Conservation (phyloP, 2,113 vertebrate genomes). For the Dicerorhinus sumatrensis region DNA sequence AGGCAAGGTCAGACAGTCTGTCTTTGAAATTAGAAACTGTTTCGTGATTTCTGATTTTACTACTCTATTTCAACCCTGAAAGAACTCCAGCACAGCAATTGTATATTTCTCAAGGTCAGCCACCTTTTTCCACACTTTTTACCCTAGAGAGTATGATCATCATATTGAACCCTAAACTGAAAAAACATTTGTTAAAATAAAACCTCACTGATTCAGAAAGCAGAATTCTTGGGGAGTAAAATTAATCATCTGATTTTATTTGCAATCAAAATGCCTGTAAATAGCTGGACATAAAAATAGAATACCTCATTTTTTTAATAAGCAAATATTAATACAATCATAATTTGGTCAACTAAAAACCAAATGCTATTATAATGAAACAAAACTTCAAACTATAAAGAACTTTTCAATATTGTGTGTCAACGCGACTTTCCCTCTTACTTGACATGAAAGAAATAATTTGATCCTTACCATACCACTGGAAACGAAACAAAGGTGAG, state of each 20-base stretch:
- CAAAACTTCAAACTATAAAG: neutral
- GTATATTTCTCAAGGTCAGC: slow-evolving; percentile 63
- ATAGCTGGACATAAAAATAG: neutral
- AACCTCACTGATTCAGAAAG: slow-evolving; percentile 48
- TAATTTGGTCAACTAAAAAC: neutral
- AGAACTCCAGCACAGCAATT: slow-evolving; percentile 18
- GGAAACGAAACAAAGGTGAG: slow-evolving; percentile 29
- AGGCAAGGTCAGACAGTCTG: slow-evolving; percentile 64
- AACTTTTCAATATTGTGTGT: neutral
- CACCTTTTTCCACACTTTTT: slow-evolving; percentile 55
- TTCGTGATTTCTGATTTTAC: slow-evolving; percentile 65
- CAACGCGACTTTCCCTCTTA: neutral
- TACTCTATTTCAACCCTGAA: slow-evolving; percentile 44
- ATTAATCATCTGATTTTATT: slow-evolving; percentile 46
- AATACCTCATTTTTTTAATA: slow-evolving; percentile 31
- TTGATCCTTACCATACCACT: slow-evolving; percentile 3
- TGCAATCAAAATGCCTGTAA: slow-evolving; percentile 43
- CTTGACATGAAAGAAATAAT: slow-evolving; percentile 31
- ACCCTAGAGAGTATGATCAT: slow-evolving; percentile 47
- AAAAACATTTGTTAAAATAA: slow-evolving; percentile 66
- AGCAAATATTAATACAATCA: neutral
- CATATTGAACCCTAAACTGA: slow-evolving; percentile 20
- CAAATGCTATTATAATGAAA: neutral
- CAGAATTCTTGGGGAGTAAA: slow-evolving; percentile 51
- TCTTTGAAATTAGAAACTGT: slow-evolving; percentile 75